phyloP scores from a whole-genome alignment of 2,797 vertebrate genomes.

The Coluber constrictor region DNA sequence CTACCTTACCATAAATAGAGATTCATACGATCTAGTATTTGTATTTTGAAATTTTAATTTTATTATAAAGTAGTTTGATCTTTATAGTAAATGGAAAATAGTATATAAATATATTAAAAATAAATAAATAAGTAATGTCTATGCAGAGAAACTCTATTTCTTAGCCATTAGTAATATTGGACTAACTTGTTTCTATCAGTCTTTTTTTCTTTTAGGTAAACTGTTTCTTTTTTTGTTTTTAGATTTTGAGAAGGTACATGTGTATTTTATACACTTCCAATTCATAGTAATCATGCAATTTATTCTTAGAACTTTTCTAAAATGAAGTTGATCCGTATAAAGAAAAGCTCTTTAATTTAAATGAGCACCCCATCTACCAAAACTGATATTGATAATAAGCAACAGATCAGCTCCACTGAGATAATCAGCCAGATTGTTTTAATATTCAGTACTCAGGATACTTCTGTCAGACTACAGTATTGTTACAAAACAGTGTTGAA shows the following conservation, averaged over 20 bases:
- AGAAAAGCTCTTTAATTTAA: neutral
- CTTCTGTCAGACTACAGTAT: neutral
- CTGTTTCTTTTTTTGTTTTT: neutral
- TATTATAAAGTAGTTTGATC: neutral
- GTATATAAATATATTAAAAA: neutral
- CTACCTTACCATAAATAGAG: too few relatives aligned
- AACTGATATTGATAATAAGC: neutral
- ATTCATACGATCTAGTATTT: neutral
- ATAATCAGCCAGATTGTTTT: neutral
- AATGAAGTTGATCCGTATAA: neutral
- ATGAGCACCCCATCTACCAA: neutral
- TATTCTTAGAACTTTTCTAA: neutral
- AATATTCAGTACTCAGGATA: neutral
- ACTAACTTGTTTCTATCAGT: neutral
- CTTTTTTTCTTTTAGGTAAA: neutral
- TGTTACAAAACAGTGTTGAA: neutral
- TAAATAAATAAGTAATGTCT: neutral
- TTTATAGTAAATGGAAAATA: neutral
- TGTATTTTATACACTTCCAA: neutral
- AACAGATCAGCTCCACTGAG: neutral
- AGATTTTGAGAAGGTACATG: neutral
- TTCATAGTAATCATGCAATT: neutral
- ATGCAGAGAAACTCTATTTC: neutral
- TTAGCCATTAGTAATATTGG: neutral
- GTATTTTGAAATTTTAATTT: neutral